A percentile compares a stretch with the other conserved stretches of the same genome.
phyloP scores from a whole-genome alignment of 1,140 invertebrate genomes.

The Leptinotarsa lineolata region DNA sequence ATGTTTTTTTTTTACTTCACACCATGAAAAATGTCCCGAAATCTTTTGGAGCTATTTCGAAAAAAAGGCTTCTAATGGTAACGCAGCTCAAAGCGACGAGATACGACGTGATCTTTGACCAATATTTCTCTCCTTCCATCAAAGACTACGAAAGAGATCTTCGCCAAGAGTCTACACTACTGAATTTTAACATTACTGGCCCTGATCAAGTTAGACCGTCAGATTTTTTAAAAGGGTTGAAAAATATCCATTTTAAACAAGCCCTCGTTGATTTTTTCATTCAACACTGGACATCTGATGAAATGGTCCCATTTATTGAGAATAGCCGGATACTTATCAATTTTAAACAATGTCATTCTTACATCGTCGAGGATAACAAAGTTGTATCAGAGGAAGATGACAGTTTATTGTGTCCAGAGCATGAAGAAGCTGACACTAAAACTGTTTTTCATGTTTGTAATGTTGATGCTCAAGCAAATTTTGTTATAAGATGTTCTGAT shows the following conservation, averaged over 20 bases:
- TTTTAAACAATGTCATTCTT: conserved; percentile 21
- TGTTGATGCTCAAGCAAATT: conserved; percentile 30
- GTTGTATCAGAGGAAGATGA: conserved; percentile 32
- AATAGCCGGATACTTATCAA: conserved; percentile 12
- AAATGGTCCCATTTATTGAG: conserved; percentile 13
- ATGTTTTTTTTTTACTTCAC: conserved; percentile 44
- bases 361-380: conserved; percentile 22
- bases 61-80: conserved; percentile 44
- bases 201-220: conserved; percentile 8
- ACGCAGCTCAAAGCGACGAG: conserved; percentile 36
- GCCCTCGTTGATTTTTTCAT: conserved; percentile 35
- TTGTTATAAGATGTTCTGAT: conserved; percentile 42
- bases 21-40: conserved; percentile 46
- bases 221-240: conserved; percentile 30
- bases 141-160: conserved; percentile 41
- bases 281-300: conserved; percentile 28
- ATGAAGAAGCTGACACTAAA: conserved; percentile 52
- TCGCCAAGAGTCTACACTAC: conserved; percentile 24
- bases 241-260: conserved; percentile 31
- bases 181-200: not conserved
- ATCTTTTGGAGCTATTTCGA: conserved; percentile 49
- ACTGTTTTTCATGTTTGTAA: conserved; percentile 45
- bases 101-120: conserved; percentile 39
- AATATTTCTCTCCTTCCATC: conserved; percentile 39
- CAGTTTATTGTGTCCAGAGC: conserved; percentile 40